phyloP scores from a whole-genome alignment of 2,797 vertebrate genomes.

The Coracias cyanogaster region DNA sequence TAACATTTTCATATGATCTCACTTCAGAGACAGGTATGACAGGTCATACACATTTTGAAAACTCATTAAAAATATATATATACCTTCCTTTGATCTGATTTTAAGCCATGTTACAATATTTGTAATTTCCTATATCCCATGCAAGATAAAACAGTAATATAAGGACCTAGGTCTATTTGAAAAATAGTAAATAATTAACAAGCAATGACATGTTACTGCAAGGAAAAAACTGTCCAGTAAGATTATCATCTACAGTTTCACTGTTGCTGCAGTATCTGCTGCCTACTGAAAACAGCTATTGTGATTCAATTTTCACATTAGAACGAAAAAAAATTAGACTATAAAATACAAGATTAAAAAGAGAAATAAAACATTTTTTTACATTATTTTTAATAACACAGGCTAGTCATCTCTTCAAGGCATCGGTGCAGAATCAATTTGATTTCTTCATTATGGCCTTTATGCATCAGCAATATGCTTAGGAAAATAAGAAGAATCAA shows the following conservation, averaged over 20 bases:
- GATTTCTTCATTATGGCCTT: background rate
- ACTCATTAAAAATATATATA: background rate
- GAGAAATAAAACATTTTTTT: background rate
- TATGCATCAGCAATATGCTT: background rate
- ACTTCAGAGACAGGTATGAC: background rate
- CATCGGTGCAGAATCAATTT: background rate
- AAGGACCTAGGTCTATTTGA: background rate
- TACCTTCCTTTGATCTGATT: background rate
- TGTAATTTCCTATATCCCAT: background rate
- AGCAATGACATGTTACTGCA: conserved; percentile 30
- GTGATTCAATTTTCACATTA: conserved; percentile 36
- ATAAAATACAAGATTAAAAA: background rate
- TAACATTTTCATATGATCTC: background rate
- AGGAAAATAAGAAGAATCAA: background rate
- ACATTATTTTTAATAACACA: background rate
- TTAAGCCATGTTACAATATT: background rate
- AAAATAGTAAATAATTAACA: conserved; percentile 7
- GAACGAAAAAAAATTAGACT: background rate
- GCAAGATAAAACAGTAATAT: background rate
- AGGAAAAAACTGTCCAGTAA: conserved; percentile 5
- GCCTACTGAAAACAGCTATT: conserved; percentile 2
- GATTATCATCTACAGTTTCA: conserved; percentile 16
- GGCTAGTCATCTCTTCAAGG: background rate
- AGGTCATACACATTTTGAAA: background rate
- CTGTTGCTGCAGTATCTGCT: conserved; percentile 41